phyloP scores from a whole-genome alignment of 2,113 vertebrate species.

The Anhinga rufa region DNA sequence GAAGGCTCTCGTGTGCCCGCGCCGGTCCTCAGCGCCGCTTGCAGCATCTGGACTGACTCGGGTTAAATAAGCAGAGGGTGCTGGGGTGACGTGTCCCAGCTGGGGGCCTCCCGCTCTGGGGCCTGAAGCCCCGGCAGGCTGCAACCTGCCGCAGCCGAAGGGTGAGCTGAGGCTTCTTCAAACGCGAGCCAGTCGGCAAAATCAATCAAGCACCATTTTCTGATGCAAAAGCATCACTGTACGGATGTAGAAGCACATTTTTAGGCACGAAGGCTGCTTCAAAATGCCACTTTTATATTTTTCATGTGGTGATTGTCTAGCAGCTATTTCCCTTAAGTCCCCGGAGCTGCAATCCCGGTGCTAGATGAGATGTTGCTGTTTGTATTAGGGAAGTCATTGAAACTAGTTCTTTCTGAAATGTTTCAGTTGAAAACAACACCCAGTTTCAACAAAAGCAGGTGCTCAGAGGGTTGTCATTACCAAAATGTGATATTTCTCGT shows the following conservation, averaged over 20 bases:
- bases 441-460: not conserved
- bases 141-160: not conserved
- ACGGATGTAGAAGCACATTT: not conserved
- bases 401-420: conserved; percentile 3
- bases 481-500: conserved; percentile 1
- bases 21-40: not conserved
- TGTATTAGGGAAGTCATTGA: not conserved
- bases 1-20: not conserved
- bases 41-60: not conserved
- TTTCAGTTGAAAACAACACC: conserved; percentile 25
- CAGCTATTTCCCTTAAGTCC: conserved; percentile 18
- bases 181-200: not conserved
- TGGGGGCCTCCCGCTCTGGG: not conserved
- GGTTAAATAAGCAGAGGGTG: not conserved
- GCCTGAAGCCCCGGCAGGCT: not conserved
- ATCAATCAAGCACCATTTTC: not conserved
- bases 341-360: not conserved
- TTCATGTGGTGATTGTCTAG: not conserved
- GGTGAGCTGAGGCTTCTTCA: not conserved
- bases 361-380: not conserved
- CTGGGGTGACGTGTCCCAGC: not conserved
- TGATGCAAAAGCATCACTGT: not conserved
- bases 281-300: not conserved
- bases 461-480: not conserved
- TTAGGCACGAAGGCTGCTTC: not conserved